A percentile compares a stretch with the other conserved stretches of the same genome.
Evolutionary conservation across 2,888 invertebrate genomes (phyloP).

Genomic region (Thereva unica): DNA sequence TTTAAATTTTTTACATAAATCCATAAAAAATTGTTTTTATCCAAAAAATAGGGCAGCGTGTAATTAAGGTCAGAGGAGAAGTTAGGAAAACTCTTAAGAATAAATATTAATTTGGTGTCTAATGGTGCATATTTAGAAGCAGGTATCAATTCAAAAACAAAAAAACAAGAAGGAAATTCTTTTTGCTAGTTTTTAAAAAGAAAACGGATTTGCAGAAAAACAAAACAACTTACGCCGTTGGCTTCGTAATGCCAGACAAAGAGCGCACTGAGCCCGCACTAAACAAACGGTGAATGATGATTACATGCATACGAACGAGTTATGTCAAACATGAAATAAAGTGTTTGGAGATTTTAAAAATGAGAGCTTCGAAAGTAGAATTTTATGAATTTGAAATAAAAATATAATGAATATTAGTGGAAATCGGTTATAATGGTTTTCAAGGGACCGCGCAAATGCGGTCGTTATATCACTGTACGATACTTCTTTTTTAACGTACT

Average conservation of each 20-base stretch:
- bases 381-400: background rate
- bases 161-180: constrained; percentile 11
- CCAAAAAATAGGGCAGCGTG: constrained; percentile 34
- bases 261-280: constrained; percentile 45
- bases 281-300: constrained; percentile 34
- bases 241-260: constrained; percentile 53
- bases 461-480: too few relatives aligned
- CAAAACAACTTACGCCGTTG: constrained; percentile 57
- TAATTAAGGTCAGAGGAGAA: constrained; percentile 29
- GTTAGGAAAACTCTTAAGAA: constrained; percentile 19
- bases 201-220: constrained; percentile 27
- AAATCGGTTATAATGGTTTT: too few relatives aligned
- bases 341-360: background rate
- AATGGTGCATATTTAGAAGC: too few relatives aligned
- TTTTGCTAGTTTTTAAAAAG: constrained; percentile 14
- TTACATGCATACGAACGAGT: constrained; percentile 13
- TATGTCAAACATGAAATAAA: constrained; percentile 31
- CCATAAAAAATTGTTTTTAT: constrained; percentile 1
- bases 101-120: background rate
- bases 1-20: constrained; percentile 3
- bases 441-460: too few relatives aligned
- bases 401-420: too few relatives aligned
- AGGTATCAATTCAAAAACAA: background rate
- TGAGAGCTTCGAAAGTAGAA: background rate
- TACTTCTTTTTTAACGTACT: too few relatives aligned